These are phyloP conservation scores for Mya arenaria DNA, from an alignment of 1,140 invertebrate species.

Conservation along the genomic window DNA sequence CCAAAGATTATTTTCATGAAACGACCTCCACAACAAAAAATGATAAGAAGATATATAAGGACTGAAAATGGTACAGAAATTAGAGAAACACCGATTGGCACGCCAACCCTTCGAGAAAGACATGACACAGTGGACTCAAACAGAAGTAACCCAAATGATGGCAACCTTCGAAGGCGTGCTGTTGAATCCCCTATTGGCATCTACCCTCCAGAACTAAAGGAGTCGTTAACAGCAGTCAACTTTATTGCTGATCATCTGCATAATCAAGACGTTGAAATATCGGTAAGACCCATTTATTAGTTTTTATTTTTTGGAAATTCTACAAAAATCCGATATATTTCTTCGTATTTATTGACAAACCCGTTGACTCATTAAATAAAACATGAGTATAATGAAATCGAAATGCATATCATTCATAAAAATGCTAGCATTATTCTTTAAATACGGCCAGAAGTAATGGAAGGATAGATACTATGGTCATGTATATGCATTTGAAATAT, in stretches of 20 bases:
- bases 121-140: background rate
- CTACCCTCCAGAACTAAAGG: constrained; percentile 18
- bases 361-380: too few species aligned
- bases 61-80: background rate
- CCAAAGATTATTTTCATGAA: constrained; percentile 73
- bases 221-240: constrained; percentile 82
- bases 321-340: too few species aligned
- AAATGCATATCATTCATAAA: too few species aligned
- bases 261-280: constrained; percentile 46
- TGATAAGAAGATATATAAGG: background rate
- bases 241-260: constrained; percentile 79
- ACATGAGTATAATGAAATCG: too few species aligned
- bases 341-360: too few species aligned
- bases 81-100: background rate
- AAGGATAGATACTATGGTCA: too few species aligned
- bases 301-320: too few species aligned
- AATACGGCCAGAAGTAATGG: too few species aligned
- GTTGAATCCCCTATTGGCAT: background rate
- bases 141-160: background rate
- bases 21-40: constrained; percentile 53
- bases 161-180: background rate
- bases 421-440: too few species aligned
- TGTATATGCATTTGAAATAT: too few species aligned
- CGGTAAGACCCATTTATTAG: constrained; percentile 47
- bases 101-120: background rate